Base-by-base conservation (phyloP, 2,113 vertebrate species). In the Xyrauchen texanus region DNA sequence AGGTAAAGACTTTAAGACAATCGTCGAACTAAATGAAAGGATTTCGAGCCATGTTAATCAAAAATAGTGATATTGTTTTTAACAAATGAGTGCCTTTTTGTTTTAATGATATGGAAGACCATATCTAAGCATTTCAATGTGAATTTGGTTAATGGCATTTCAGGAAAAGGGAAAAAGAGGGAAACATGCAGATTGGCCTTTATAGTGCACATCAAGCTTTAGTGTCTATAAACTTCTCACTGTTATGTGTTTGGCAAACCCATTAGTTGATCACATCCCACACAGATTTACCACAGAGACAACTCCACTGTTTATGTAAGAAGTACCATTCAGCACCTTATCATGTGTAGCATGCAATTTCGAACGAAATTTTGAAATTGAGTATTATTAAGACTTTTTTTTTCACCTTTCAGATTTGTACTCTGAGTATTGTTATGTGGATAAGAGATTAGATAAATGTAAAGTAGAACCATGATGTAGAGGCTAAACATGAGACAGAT, bases 291-390 rank as follows among this genome's bases (percentile, higher is more conserved):
- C 72, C 42, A 13, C 51, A 57, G 7, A 55, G n/a, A 78, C 21
- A 12, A 34, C 21, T 47, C 64, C 64, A 47, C 16, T 82, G 62
- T 63, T 75, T 44, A 83, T 42, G 46, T 46, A 63, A 46, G 16
- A 69, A 63, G 87, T 87, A 88, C 67, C 83, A 78, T 85, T 86
- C 81, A 89, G 92, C 92, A 93, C 92, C 92, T 93, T 93, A 93
- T 87, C 84, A 68, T 63, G 44, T 81, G 92, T 93, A 93, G 88
- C 89, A 89, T 89, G 88, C 83, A 87, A 84, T 76, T 85, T 86
- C 67, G 76, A 85, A 82, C 67, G 66, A 75, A 80, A 83, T 78
- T 85, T 68, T 53, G 87, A 77, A 80, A 88, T 84, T 83, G 83
- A 76, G 83, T 53, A 21, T 68, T 34, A 34, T 34, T 34, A n/a